Evolutionary conservation across 2,113 vertebrate genomes (phyloP).

Genomic region (Aleadryas rufinucha): DNA sequence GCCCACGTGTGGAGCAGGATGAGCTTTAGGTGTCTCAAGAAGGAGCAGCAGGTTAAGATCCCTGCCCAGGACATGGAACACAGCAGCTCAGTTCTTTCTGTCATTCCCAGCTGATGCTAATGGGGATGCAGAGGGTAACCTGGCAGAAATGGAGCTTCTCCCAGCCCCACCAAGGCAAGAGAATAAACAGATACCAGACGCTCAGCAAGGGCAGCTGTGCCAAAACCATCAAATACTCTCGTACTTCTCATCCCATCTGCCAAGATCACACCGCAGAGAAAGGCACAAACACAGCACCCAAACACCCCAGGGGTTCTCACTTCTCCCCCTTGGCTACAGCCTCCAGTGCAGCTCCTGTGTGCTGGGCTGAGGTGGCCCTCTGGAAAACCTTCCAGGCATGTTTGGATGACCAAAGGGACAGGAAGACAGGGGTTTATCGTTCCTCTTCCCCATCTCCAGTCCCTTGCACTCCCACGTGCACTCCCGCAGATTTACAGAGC

Average conservation of each 20-base stretch:
- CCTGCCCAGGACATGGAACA: neutral
- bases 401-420: neutral
- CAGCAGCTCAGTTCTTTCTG: neutral
- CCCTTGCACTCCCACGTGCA: neutral
- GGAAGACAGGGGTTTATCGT: neutral
- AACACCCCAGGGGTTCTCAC: neutral
- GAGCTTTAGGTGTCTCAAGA: neutral
- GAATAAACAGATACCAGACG: neutral
- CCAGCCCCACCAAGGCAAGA: neutral
- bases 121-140: neutral
- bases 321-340: rapidly evolving
- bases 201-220: neutral
- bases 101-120: neutral
- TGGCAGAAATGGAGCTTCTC: neutral
- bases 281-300: neutral
- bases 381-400: neutral
- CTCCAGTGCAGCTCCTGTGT: neutral
- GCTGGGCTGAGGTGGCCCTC: neutral
- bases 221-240: neutral
- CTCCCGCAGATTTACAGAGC: neutral
- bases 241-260: neutral
- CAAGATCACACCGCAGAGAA: neutral
- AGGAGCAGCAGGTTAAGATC: neutral
- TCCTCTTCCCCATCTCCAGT: neutral
- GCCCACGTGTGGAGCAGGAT: neutral